Percentiles rank a stretch among this genome's conserved stretches.
Evolutionary conservation across 2,888 invertebrate species (phyloP).

Genomic region (Cephus rjabovi): DNA sequence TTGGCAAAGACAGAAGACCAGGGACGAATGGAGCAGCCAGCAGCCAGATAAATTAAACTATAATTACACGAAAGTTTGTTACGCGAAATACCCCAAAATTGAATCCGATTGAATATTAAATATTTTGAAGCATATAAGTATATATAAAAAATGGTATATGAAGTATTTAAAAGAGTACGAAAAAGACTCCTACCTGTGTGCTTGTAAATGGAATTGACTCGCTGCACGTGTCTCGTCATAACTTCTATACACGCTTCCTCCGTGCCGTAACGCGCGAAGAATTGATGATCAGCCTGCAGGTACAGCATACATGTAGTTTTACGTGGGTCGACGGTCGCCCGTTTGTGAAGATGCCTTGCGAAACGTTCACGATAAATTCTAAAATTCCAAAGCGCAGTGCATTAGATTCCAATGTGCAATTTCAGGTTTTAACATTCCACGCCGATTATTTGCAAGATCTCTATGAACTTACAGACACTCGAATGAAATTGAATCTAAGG

Average conservation of each 20-base stretch:
- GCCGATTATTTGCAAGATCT: too few species aligned
- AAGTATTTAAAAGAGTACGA: not conserved
- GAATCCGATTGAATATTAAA: not conserved
- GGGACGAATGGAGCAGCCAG: not conserved
- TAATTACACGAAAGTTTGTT: not conserved
- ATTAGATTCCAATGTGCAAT: not conserved
- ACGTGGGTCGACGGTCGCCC: conserved; percentile 82
- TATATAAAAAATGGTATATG: too few species aligned
- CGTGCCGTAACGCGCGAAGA: conserved; percentile 93
- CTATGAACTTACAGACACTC: not conserved
- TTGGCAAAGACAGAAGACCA: not conserved
- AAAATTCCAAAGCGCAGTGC: conserved; percentile 3
- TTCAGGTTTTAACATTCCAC: not conserved
- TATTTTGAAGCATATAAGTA: not conserved
- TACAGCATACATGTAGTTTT: conserved; percentile 96
- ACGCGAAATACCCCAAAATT: not conserved
- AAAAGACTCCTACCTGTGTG: conserved; percentile 75
- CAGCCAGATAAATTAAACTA: not conserved
- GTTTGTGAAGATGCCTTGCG: conserved; percentile 61
- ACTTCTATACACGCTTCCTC: conserved; percentile 96
- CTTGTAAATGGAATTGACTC: conserved; percentile 90
- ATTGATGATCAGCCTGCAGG: conserved; percentile 95
- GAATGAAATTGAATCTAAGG: not conserved
- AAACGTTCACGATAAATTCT: conserved; percentile 49
- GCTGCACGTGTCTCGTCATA: conserved; percentile 93